Evolutionary conservation across 2,797 vertebrate genomes (phyloP), one percentile per base, ranked within the genome.

Genomic region (Rhinogobio ventralis): DNA sequence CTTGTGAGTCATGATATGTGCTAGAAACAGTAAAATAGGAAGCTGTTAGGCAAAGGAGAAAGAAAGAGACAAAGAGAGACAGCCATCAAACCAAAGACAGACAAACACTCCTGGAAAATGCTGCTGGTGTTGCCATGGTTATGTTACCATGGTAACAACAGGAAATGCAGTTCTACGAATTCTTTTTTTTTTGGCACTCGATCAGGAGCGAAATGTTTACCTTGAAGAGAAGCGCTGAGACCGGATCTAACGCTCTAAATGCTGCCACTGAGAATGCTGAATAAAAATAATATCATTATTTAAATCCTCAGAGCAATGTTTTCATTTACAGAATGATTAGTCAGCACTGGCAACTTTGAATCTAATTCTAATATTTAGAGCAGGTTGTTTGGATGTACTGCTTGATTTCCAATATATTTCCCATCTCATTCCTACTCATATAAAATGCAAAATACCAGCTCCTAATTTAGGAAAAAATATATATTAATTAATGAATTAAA

Each of bases 71-170:
- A 88, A 53, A 81, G 82, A 85, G 81, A 88, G 79, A 84, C 79
- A 87, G 85, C 77, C 83, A 81, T 90, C 88, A 85, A 71, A 79
- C 66, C 75, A 78, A 84, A 66, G 88, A 86, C 85, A 84, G 82
- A 86, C 82, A 86, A 69, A 88, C 84, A 75, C 85, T 82, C 71
- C 66, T 85, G 81, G 79, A 84, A 83, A 89, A 89, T 77, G 87
- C 87, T 83, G 86, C 83, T 81, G 72, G 76, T 87, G 88, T 89
- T 89, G 82, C 89, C 86, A 88, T 90, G 88, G 84, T 86, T 82
- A 83, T 81, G 86, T 90, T 87, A 77, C 89, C 78, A 88, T 88
- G 88, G 89, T 84, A 90, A 90, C 89, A 84, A 87, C 88, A 88
- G 87, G 85, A 89, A 84, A 88, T 73, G 88, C 87, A 88, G 87